A percentile compares a stretch with the other conserved stretches of the same genome.
Evolutionary conservation across 2,888 invertebrate species (phyloP).

Genomic region (Xestia c-nigrum): DNA sequence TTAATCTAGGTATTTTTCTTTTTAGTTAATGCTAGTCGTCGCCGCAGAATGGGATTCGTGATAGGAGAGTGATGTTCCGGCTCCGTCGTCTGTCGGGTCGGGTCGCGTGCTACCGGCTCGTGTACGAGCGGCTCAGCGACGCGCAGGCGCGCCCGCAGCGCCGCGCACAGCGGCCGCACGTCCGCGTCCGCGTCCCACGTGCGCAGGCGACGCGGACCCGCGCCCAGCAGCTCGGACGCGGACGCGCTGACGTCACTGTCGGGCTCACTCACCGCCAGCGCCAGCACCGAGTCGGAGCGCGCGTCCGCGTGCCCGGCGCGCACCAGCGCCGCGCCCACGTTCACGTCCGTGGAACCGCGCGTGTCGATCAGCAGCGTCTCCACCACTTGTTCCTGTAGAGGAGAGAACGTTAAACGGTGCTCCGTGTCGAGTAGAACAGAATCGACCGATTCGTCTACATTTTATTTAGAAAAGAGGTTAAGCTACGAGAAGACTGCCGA

Average conservation of each 20-base stretch:
- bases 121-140: no score
- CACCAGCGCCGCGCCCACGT: constrained; percentile 86
- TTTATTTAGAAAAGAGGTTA: background rate
- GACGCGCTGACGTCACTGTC: constrained; percentile 76
- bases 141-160: constrained; percentile 16
- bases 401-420: background rate
- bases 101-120: background rate
- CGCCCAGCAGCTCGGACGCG: constrained; percentile 75
- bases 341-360: constrained; percentile 83
- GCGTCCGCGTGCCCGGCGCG: constrained; percentile 87
- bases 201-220: constrained; percentile 70
- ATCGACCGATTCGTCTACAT: background rate
- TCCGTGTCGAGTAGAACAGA: no score
- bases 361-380: constrained; percentile 90
- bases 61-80: background rate
- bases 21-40: constrained; percentile 46
- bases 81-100: background rate
- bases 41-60: constrained; percentile 36
- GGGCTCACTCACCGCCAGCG: constrained; percentile 76
- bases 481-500: background rate
- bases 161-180: constrained; percentile 28
- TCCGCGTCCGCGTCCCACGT: constrained; percentile 70
- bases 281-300: constrained; percentile 74
- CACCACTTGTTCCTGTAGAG: constrained; percentile 73
- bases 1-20: constrained; percentile 47